These are phyloP conservation scores for Leptoteleia sp. DNA, from an alignment of 1,140 invertebrate species.

Conservation along the genomic window DNA sequence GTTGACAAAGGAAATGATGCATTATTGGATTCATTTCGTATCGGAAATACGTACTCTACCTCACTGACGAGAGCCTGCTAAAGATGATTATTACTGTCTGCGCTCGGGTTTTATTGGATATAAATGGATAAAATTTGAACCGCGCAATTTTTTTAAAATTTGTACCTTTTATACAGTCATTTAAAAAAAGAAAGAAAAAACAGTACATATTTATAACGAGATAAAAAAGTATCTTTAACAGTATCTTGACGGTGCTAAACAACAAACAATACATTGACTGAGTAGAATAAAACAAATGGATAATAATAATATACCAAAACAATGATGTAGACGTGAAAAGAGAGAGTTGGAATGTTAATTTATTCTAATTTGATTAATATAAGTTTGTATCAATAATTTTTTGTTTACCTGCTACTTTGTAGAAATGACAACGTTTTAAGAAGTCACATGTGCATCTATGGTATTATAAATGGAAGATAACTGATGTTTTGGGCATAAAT, in stretches of 20 bases:
- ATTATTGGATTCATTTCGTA: slow-evolving; percentile 61
- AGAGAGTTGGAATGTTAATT: neutral
- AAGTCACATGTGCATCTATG: too few species aligned
- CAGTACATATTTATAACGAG: slow-evolving; percentile 7
- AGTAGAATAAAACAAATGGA: slow-evolving; percentile 41
- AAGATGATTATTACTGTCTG: slow-evolving; percentile 51
- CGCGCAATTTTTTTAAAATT: too few species aligned
- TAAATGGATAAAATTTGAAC: too few species aligned
- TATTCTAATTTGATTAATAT: neutral
- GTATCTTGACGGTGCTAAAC: slow-evolving; percentile 57
- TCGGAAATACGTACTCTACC: slow-evolving; percentile 64
- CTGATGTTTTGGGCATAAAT: too few species aligned
- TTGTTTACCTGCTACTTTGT: too few species aligned
- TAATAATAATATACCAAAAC: slow-evolving; percentile 34
- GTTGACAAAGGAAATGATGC: slow-evolving; percentile 48
- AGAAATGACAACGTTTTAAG: too few species aligned
- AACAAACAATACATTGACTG: slow-evolving; percentile 42
- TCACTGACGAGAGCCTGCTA: slow-evolving; percentile 64
- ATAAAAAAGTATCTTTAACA: slow-evolving; percentile 60
- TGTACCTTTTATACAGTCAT: too few species aligned
- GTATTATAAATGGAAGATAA: too few species aligned
- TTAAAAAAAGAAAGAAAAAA: too few species aligned
- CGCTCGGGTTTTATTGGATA: slow-evolving; percentile 12
- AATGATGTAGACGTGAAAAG: slow-evolving; percentile 10
- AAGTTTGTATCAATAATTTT: too few species aligned